These are phyloP conservation scores for Endomychus coccineus DNA, from an alignment of 2,888 invertebrate species.

Conservation along the genomic window DNA sequence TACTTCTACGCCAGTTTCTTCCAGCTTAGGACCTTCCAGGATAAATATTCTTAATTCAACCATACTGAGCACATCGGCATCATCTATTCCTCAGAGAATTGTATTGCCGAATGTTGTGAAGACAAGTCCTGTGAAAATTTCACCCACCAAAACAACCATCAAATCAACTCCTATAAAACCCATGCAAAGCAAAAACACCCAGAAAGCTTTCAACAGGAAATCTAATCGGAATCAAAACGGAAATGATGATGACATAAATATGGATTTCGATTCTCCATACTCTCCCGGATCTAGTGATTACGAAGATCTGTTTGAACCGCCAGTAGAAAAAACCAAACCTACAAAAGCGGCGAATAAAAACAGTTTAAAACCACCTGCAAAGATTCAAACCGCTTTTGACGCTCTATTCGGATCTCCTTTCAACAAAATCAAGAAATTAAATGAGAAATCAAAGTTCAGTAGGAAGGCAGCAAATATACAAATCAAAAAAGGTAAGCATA, in stretches of 20 bases:
- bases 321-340: slow-evolving; percentile 41
- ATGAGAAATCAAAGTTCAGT: slow-evolving; percentile 29
- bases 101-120: slow-evolving; percentile 46
- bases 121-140: slow-evolving; percentile 47
- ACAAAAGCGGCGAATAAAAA: slow-evolving; percentile 24
- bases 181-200: slow-evolving; percentile 38
- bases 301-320: slow-evolving; percentile 81
- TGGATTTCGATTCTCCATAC: slow-evolving; percentile 78
- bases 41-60: slow-evolving; percentile 40
- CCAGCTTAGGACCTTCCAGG: slow-evolving; percentile 35
- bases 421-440: slow-evolving; percentile 30
- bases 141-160: slow-evolving; percentile 50
- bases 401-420: slow-evolving; percentile 54
- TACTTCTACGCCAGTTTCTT: slow-evolving; percentile 20
- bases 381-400: slow-evolving; percentile 53
- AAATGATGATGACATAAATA: slow-evolving; percentile 47
- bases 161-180: slow-evolving; percentile 55
- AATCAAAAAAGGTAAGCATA: no score
- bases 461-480: no score
- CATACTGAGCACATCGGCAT: slow-evolving; percentile 23
- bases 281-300: slow-evolving; percentile 85
- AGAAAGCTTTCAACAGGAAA: slow-evolving; percentile 31
- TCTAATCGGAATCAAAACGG: slow-evolving; percentile 23
- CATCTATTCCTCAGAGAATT: slow-evolving; percentile 43
- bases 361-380: slow-evolving; percentile 17